These are phyloP conservation scores for Xenus cinereus DNA, from an alignment of 2,113 vertebrate genomes.

Conservation along the genomic window DNA sequence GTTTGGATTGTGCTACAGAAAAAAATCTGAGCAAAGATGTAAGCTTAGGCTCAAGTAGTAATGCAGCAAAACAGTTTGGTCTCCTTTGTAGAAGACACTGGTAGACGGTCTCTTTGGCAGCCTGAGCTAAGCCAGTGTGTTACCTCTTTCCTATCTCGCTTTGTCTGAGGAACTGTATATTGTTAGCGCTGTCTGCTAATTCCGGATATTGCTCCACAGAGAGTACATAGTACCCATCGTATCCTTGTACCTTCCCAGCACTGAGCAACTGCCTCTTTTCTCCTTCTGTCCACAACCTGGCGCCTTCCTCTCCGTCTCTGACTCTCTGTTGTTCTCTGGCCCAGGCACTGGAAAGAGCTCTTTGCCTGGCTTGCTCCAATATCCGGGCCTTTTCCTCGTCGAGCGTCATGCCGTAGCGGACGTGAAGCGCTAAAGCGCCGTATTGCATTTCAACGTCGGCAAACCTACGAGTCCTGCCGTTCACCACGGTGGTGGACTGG, in stretches of 20 bases:
- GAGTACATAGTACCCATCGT: conserved; percentile 98
- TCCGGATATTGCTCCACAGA: conserved; percentile 99
- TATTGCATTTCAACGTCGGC: conserved; percentile 95
- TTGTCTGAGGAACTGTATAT: conserved; percentile 98
- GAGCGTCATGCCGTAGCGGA: conserved; percentile 94
- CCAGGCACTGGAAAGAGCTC: conserved; percentile 91
- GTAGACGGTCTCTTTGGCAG: conserved; percentile 82
- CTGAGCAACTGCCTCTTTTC: conserved; percentile 97
- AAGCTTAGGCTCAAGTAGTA: conserved; percentile 83
- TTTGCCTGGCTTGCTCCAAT: conserved; percentile 91
- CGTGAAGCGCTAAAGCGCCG: conserved; percentile 87
- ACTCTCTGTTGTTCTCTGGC: conserved; percentile 92
- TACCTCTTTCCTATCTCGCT: conserved; percentile 99
- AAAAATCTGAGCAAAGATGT: conserved; percentile 82
- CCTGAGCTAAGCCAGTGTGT: conserved; percentile 80
- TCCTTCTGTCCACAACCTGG: conserved; percentile 94
- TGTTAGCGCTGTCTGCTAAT: conserved; percentile 95
- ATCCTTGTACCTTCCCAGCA: conserved; percentile 93
- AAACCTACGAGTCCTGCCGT: conserved; percentile 94
- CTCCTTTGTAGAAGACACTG: conserved; percentile 71
- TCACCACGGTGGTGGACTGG: conserved; percentile 94
- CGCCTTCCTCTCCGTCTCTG: conserved; percentile 91
- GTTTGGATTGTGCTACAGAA: conserved; percentile 86
- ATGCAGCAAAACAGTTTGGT: conserved; percentile 84
- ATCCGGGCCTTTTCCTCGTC: conserved; percentile 97